Conservation (phyloP, 2,797 vertebrate genomes). For the Dicrostonyx torquatus region DNA sequence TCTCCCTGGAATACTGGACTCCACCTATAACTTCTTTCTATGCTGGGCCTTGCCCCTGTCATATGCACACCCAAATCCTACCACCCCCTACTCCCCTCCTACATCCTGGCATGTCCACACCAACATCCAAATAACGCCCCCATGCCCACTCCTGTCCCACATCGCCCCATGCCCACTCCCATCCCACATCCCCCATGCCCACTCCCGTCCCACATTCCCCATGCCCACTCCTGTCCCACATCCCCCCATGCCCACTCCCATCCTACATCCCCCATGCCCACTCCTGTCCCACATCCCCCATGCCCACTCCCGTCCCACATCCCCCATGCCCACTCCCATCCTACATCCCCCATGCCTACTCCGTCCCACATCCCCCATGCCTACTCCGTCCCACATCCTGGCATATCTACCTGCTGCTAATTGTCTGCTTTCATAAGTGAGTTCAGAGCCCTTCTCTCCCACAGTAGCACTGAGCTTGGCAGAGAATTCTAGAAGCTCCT, state of each 20-base stretch:
- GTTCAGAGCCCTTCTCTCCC: neutral
- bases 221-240: no score
- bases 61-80: neutral
- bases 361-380: no score
- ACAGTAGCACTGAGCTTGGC: neutral
- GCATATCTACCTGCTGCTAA: accelerated
- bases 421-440: accelerated
- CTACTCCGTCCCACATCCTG: neutral
- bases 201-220: no score
- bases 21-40: accelerated
- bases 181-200: no score
- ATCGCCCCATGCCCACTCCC: no score
- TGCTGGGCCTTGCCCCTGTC: neutral
- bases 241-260: neutral
- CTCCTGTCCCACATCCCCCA: neutral
- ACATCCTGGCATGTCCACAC: neutral
- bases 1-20: no score
- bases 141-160: no score
- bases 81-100: neutral
- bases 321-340: neutral
- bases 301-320: no score
- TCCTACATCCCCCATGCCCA: neutral
- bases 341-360: no score
- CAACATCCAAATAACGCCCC: no score
- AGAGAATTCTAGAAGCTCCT: neutral